These are phyloP conservation scores for Tetropium fuscum DNA, from an alignment of 2,888 invertebrate species.

Conservation along the genomic window DNA sequence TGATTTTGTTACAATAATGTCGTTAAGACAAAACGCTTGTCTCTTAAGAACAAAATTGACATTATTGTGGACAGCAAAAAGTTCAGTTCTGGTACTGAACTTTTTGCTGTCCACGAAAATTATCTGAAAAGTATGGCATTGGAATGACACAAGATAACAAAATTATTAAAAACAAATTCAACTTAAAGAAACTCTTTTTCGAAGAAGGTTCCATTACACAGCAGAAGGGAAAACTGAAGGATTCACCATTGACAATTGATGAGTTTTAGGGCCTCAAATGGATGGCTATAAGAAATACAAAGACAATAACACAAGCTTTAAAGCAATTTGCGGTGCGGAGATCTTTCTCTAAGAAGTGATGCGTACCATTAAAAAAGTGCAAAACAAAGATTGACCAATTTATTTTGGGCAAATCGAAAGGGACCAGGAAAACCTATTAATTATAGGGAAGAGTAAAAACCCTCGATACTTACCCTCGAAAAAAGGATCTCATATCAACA, in stretches of 20 bases:
- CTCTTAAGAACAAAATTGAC: too few species aligned
- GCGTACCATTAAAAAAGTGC: constrained; percentile 13
- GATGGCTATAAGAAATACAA: constrained; percentile 15
- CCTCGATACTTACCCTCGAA: constrained; percentile 28
- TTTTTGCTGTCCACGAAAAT: too few species aligned
- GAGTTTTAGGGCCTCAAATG: constrained; percentile 27
- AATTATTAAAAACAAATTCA: too few species aligned
- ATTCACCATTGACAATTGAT: constrained; percentile 21
- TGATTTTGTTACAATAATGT: too few species aligned
- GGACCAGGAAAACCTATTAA: too few species aligned
- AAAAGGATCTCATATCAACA: constrained; percentile 23
- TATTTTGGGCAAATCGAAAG: constrained; percentile 32
- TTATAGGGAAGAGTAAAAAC: constrained; percentile 30
- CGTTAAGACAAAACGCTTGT: too few species aligned
- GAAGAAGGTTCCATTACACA: too few species aligned
- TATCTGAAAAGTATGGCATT: too few species aligned
- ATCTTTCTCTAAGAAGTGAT: constrained; percentile 21
- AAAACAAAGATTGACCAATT: constrained; percentile 34
- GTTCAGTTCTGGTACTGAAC: too few species aligned
- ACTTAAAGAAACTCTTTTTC: too few species aligned
- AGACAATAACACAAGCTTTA: constrained; percentile 26
- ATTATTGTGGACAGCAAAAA: too few species aligned
- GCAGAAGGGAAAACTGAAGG: background rate
- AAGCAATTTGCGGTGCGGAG: constrained; percentile 24
- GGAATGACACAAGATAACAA: too few species aligned